These are phyloP conservation scores for Beroe ovata DNA, from an alignment of 37 sponge, comb jelly and placozoan species.

Conservation along the genomic window DNA sequence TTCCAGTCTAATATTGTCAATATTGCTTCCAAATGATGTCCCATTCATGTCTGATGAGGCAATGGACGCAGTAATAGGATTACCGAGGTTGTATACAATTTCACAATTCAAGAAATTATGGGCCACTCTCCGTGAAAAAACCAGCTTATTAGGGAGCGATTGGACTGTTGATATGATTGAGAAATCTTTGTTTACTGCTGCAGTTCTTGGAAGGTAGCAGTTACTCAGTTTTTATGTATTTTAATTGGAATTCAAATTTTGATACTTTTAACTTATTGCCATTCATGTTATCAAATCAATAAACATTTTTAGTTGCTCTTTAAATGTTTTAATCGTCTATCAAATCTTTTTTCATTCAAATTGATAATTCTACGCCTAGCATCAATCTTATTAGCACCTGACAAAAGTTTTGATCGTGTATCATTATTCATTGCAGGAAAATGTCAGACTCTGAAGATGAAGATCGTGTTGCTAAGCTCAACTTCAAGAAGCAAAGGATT, in stretches of 20 bases:
- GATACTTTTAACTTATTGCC: too few relatives aligned
- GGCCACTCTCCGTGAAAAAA: background rate
- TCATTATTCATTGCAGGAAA: too few relatives aligned
- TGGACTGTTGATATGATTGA: slow-evolving; percentile 37
- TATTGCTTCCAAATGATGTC: background rate
- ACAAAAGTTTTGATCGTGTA: too few relatives aligned
- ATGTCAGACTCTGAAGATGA: slow-evolving; percentile 66
- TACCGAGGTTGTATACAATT: slow-evolving; percentile 7
- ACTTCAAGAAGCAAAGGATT: slow-evolving; percentile 71
- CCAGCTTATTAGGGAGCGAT: background rate
- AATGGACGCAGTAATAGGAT: slow-evolving; percentile 47
- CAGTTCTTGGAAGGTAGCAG: slow-evolving; percentile 2
- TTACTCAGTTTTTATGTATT: background rate
- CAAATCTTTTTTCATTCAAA: too few relatives aligned
- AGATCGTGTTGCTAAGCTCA: slow-evolving; percentile 35
- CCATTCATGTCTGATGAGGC: slow-evolving; percentile 65
- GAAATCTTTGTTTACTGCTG: slow-evolving; percentile 12
- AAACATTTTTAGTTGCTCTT: background rate
- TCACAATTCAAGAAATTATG: background rate
- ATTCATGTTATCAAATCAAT: background rate
- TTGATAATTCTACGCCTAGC: too few relatives aligned
- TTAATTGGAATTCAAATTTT: too few relatives aligned
- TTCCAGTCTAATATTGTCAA: slow-evolving; percentile 32
- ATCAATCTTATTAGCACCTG: too few relatives aligned
- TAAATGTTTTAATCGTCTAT: too few relatives aligned